Evolutionary conservation across 2,113 vertebrate species (phyloP).

Genomic region (cattle (Bos taurus)): ARS-UCD2.0 NC_037339.1:78451501-78452000

Average conservation of each 20-base stretch:
- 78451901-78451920: background rate
- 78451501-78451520: background rate
- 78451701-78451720: too few relatives aligned
- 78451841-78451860: background rate
- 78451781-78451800: background rate
- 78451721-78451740: rapidly evolving
- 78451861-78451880: background rate
- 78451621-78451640: background rate
- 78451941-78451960: background rate
- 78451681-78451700: background rate
- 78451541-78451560: background rate
- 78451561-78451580: background rate
- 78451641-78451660: rapidly evolving
- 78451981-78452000: background rate
- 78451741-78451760: background rate
- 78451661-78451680: background rate
- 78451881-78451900: background rate
- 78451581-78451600: background rate
- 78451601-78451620: background rate
- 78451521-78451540: background rate
- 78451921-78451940: background rate
- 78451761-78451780: background rate
- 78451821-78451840: background rate
- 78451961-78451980: rapidly evolving
- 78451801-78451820: background rate